Conservation (phyloP, 2,113 vertebrate genomes). For the Genyomyrus donnyi region DNA sequence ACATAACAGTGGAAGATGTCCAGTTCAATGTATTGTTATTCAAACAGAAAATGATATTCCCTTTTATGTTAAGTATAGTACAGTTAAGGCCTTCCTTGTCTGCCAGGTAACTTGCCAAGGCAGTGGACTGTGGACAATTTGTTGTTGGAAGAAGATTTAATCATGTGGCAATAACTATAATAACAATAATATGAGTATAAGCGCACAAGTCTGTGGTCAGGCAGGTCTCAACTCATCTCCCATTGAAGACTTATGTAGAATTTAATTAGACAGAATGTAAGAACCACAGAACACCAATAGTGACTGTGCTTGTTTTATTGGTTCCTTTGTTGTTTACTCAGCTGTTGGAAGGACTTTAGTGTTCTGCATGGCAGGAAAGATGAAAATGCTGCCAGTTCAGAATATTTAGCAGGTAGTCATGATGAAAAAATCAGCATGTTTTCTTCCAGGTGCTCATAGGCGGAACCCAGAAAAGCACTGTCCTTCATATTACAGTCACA, state of each 20-base stretch:
- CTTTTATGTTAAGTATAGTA: conserved; percentile 39
- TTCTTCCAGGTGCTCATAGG: background rate
- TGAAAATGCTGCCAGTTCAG: background rate
- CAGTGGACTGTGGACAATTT: conserved; percentile 37
- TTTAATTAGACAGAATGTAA: background rate
- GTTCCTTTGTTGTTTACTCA: background rate
- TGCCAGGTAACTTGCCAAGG: conserved; percentile 36
- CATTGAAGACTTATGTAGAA: background rate
- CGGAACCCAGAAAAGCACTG: background rate
- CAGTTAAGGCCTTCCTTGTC: conserved; percentile 37
- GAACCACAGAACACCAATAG: background rate
- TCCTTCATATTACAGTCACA: background rate
- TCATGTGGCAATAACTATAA: conserved; percentile 16
- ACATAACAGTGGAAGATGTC: conserved; percentile 33
- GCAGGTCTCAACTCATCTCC: background rate
- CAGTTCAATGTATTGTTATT: conserved; percentile 49
- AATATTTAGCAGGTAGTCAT: background rate
- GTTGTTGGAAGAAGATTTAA: conserved; percentile 36
- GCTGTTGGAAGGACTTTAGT: background rate
- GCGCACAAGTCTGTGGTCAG: background rate
- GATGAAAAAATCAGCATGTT: background rate
- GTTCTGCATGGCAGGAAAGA: background rate
- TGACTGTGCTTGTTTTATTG: background rate
- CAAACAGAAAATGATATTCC: conserved; percentile 33
- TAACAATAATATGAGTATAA: background rate